Conservation (phyloP, 92 coral and sea anemone species). For the Hydrozoanthus gracilis region DNA sequence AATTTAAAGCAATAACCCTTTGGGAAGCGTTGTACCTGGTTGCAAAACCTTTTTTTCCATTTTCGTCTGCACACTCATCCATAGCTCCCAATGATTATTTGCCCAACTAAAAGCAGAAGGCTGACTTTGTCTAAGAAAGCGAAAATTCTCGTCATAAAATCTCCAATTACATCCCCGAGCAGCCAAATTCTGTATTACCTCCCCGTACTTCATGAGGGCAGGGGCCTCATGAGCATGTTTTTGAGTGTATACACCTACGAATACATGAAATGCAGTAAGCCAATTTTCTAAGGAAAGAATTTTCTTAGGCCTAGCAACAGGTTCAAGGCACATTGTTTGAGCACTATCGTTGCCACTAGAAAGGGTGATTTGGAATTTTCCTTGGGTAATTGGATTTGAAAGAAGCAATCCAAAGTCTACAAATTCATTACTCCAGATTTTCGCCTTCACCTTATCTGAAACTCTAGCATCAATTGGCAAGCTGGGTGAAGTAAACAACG, state of each 20-base stretch:
- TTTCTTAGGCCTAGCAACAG: neutral
- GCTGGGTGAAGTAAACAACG: neutral
- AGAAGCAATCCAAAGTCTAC: slow-evolving; percentile 13
- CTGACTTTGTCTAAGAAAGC: slow-evolving; percentile 15
- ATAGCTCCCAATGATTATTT: slow-evolving; percentile 45
- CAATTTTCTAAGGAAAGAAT: slow-evolving; percentile 30
- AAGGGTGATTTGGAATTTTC: neutral
- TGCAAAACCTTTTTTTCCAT: neutral
- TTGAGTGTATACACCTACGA: slow-evolving; percentile 35
- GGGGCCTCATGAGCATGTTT: slow-evolving; percentile 41
- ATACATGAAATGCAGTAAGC: slow-evolving; percentile 9
- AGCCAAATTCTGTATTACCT: slow-evolving; percentile 29
- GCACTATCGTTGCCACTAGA: neutral
- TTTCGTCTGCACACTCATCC: slow-evolving; percentile 45
- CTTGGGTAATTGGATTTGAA: neutral
- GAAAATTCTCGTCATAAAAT: slow-evolving; percentile 37
- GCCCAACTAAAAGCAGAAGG: slow-evolving; percentile 2
- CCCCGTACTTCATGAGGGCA: slow-evolving; percentile 27
- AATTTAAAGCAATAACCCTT: slow-evolving; percentile 50
- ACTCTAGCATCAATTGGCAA: slow-evolving; percentile 62
- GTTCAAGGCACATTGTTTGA: slow-evolving; percentile 25
- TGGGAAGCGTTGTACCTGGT: neutral
- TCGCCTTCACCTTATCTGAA: slow-evolving; percentile 51
- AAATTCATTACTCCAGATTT: slow-evolving; percentile 21
- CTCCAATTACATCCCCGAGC: slow-evolving; percentile 28